Percentiles rank a stretch among this genome's conserved stretches.
Conservation (phyloP, 2,797 vertebrate species). For the Emys orbicularis region DNA sequence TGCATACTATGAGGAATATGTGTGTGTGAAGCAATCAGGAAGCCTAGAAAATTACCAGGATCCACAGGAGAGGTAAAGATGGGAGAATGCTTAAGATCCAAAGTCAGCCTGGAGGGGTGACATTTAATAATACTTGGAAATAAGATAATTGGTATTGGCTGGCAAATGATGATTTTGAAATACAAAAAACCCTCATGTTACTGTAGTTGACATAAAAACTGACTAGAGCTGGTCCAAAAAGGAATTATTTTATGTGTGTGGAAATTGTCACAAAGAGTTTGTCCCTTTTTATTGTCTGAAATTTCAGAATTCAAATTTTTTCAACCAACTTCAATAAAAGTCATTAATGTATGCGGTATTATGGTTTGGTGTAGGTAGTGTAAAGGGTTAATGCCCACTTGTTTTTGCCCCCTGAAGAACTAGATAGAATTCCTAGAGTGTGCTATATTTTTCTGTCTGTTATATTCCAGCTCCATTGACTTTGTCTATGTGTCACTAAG, state of each 20-base stretch:
- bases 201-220: background rate
- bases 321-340: background rate
- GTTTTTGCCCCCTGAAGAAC: background rate
- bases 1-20: background rate
- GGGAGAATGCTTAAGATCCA: background rate
- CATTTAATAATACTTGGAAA: background rate
- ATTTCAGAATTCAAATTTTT: background rate
- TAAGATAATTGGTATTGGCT: background rate
- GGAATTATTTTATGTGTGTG: background rate
- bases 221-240: background rate
- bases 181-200: background rate
- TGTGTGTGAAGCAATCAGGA: background rate
- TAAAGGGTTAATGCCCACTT: background rate
- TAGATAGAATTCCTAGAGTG: background rate
- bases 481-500: background rate
- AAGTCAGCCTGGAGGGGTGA: background rate
- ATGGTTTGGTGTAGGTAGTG: background rate
- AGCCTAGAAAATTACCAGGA: background rate
- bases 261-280: background rate
- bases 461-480: background rate
- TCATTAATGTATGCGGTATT: background rate
- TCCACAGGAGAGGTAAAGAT: background rate
- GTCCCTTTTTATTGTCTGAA: background rate
- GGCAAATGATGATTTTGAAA: background rate
- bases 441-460: background rate